Conservation (phyloP, 1,140 invertebrate genomes). For the Lethrus apterus region DNA sequence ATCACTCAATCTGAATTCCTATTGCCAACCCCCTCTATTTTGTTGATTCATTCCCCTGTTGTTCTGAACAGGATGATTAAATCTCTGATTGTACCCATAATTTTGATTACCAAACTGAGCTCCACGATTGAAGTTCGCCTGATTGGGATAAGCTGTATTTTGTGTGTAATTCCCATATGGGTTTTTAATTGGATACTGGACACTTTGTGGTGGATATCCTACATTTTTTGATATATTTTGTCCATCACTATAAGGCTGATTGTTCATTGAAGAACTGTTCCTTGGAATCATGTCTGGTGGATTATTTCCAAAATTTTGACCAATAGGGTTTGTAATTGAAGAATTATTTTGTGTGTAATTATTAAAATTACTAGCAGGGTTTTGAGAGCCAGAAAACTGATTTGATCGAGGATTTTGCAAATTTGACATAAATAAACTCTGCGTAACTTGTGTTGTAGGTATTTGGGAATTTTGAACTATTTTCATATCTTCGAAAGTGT, state of each 20-base stretch:
- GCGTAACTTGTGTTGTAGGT: neutral
- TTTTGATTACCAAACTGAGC: too few relatives aligned
- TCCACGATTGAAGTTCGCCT: conserved; percentile 4
- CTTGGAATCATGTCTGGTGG: neutral
- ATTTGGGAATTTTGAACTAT: neutral
- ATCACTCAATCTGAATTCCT: too few relatives aligned
- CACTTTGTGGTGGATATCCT: conserved; percentile 7
- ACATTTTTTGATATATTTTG: too few relatives aligned
- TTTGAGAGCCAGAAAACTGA: neutral
- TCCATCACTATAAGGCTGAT: neutral
- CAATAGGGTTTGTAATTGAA: neutral
- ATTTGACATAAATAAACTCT: neutral
- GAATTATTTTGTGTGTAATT: neutral
- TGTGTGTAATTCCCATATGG: neutral
- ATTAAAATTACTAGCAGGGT: neutral
- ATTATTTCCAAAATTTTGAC: conserved; percentile 4
- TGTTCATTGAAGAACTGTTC: neutral
- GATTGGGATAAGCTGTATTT: conserved; percentile 1
- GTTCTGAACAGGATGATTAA: too few relatives aligned
- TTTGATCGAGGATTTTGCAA: neutral
- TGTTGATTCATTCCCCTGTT: too few relatives aligned
- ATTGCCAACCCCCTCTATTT: too few relatives aligned
- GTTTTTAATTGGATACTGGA: conserved; percentile 11
- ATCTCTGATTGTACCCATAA: too few relatives aligned
- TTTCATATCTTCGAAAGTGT: neutral